Base-by-base conservation (phyloP, 2,113 vertebrate species). In the Andinoacara biseriatus region DNA sequence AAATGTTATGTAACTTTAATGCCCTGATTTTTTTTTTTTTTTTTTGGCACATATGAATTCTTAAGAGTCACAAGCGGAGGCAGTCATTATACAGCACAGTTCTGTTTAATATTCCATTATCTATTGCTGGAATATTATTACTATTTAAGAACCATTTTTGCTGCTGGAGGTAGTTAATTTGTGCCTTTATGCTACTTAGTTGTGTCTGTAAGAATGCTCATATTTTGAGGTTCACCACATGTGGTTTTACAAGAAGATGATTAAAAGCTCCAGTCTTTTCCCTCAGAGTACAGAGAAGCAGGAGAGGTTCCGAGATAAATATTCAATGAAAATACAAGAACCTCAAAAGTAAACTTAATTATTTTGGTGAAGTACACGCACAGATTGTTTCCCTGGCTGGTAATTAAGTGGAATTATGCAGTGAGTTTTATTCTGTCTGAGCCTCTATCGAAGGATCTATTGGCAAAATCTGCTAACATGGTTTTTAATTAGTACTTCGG, bases 81-180 rank as follows among this genome's bases (percentile, higher is more conserved):
- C 35, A 76, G 9, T 58, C 22, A 58, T 74, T 56, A 56, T 72
- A 72, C 67, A 54, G 46, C 67, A 72, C 67, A 72, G 65, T 52
- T 46, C 65, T 72, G 46, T 72, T 72, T 72, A 72, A 72, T 72
- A 72, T 52, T 72, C 67, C 67, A 72, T 72, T 72, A 72, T 54
- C 67, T 72, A 31, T 72, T 33, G 18, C 26, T 72, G 31, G 67
- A 54, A 54, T 72, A 54, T 72, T 72, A 72, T 72, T 72, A 3
- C 46, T 31, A 54, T 54, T 72, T 33, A 72, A 54, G 46, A 9
- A 54, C 22, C 67, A 54, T 72, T 72, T 33, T 72, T 18, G 67
- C 46, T 29, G 46, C 65, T 72, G 26, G 26, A 54, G 46, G 26
- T 72, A n/a, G 67, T 54, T 72, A n/a, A 72, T 72, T 72, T 72